Conservation (phyloP, 2,797 vertebrate genomes). For the Petrocephalus sullivani region DNA sequence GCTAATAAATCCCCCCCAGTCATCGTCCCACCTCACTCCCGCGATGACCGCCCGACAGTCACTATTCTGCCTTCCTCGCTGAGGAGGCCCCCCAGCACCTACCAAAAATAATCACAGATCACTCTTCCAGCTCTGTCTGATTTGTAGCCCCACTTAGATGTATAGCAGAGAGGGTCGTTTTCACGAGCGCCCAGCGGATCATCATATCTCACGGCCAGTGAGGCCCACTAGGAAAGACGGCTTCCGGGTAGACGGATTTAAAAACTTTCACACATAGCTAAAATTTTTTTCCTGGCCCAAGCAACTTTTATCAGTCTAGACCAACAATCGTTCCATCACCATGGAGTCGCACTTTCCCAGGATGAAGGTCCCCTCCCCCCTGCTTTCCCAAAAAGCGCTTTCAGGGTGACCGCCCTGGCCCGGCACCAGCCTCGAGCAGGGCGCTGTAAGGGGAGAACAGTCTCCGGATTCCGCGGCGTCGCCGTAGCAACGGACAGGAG, state of each 20-base stretch:
- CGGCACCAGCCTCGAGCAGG: constrained; percentile 45
- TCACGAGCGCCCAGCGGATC: not conserved
- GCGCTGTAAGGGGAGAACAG: constrained; percentile 56
- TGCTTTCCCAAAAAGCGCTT: constrained; percentile 20
- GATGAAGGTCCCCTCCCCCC: constrained; percentile 27
- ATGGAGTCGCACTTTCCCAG: constrained; percentile 55
- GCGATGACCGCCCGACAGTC: not conserved
- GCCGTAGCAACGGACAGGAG: constrained; percentile 53
- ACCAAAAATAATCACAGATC: not conserved
- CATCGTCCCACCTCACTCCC: not conserved
- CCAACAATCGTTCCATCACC: constrained; percentile 44
- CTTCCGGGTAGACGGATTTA: not conserved
- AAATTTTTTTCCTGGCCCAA: not conserved
- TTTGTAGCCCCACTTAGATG: not conserved
- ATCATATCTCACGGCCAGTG: not conserved
- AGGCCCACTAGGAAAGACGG: not conserved
- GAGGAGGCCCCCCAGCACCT: not conserved
- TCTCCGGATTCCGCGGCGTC: constrained; percentile 52
- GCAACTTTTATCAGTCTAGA: constrained; percentile 37
- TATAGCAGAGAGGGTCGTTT: not conserved
- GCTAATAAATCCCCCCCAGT: not conserved
- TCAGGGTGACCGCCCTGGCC: constrained; percentile 34
- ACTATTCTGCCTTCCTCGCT: not conserved
- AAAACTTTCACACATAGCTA: not conserved
- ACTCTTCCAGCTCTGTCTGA: not conserved